Evolutionary conservation across 2,888 invertebrate species (phyloP).

Genomic region (Ptilodon capucinus): DNA sequence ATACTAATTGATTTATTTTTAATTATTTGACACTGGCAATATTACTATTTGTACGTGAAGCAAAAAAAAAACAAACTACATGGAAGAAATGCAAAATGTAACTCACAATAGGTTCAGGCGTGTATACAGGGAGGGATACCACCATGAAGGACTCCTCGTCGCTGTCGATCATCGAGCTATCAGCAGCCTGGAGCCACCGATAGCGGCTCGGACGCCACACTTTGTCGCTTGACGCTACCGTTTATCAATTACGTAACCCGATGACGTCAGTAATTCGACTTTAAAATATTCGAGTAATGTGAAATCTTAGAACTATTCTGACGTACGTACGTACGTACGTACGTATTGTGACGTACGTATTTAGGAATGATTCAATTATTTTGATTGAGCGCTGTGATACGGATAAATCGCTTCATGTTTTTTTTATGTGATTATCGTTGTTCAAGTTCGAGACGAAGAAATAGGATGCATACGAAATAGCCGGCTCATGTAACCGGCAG

Average conservation of each 20-base stretch:
- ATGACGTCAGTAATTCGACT: not conserved
- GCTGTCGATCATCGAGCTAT: slow-evolving; percentile 81
- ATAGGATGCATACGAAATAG: too few species aligned
- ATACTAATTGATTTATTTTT: too few species aligned
- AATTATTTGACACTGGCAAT: too few species aligned
- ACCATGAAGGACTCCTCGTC: slow-evolving; percentile 87
- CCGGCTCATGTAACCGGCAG: too few species aligned
- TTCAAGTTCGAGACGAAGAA: too few species aligned
- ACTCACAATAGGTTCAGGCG: slow-evolving; percentile 73
- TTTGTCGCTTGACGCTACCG: slow-evolving; percentile 42
- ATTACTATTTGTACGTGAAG: too few species aligned
- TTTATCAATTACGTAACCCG: not conserved
- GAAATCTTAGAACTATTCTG: not conserved
- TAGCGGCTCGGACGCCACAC: slow-evolving; percentile 74
- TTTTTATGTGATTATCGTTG: not conserved
- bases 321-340: too few species aligned
- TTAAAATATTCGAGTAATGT: not conserved
- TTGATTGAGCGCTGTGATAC: not conserved
- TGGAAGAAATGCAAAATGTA: not conserved
- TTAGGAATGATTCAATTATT: slow-evolving; percentile 5
- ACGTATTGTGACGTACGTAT: too few species aligned
- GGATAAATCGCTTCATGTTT: slow-evolving; percentile 17
- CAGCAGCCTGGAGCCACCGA: slow-evolving; percentile 73
- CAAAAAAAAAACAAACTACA: not conserved
- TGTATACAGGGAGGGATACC: slow-evolving; percentile 85